These are phyloP conservation scores for Oligia latruncula DNA, from an alignment of 2,888 invertebrate species.

Conservation along the genomic window DNA sequence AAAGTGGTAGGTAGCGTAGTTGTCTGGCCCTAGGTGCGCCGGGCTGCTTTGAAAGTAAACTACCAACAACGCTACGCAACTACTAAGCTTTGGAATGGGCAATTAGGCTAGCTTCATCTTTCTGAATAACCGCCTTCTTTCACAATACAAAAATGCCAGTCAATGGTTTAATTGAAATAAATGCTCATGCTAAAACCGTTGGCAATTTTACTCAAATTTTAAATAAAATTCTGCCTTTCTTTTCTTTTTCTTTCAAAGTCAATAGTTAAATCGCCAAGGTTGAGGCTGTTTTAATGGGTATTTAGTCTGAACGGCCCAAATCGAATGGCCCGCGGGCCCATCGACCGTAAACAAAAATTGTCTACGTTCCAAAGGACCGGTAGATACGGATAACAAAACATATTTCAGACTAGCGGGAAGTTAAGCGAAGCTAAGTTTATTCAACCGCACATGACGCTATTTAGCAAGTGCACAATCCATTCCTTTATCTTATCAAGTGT, in stretches of 20 bases:
- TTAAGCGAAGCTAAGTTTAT: slow-evolving; percentile 6
- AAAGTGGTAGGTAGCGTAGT: too few species aligned
- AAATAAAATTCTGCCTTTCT: background rate
- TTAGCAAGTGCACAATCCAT: slow-evolving; percentile 11
- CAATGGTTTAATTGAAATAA: background rate
- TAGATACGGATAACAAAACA: background rate
- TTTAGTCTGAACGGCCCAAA: too few species aligned
- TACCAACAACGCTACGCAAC: too few species aligned
- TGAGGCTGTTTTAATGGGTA: background rate
- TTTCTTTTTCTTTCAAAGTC: background rate
- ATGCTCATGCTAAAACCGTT: background rate
- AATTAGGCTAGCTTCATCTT: background rate
- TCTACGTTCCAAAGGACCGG: too few species aligned
- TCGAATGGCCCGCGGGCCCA: too few species aligned
- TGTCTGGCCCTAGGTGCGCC: too few species aligned
- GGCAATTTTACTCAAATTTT: background rate
- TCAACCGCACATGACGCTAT: slow-evolving; percentile 21
- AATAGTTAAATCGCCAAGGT: background rate
- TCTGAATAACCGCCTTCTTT: background rate
- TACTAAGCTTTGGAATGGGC: background rate
- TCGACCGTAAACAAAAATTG: too few species aligned
- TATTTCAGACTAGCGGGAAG: background rate
- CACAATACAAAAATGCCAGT: background rate
- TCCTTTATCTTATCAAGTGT: slow-evolving; percentile 21
- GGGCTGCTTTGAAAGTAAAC: background rate